A percentile compares a stretch with the other conserved stretches of the same genome.
Evolutionary conservation across 2,113 vertebrate genomes (phyloP).

Genomic region (Oxyruncus cristatus): DNA sequence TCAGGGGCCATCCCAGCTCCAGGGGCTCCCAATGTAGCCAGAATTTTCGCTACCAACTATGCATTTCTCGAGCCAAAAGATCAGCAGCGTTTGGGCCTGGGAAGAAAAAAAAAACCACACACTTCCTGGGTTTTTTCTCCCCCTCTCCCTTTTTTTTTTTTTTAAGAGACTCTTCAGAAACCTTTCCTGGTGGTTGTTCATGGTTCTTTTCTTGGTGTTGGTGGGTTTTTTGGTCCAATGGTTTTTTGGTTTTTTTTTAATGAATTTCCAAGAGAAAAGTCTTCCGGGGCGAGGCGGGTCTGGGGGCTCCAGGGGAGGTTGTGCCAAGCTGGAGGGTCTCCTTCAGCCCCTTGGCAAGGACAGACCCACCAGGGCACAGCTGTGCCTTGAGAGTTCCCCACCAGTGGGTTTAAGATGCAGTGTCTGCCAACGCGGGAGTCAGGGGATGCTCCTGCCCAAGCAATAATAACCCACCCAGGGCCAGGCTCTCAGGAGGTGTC

Average conservation of each 20-base stretch:
- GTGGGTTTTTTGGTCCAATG: background rate
- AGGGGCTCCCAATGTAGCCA: background rate
- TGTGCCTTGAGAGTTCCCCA: background rate
- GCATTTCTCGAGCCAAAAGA: conserved; percentile 32
- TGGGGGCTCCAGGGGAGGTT: background rate
- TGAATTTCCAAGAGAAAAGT: conserved; percentile 13
- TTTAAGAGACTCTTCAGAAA: background rate
- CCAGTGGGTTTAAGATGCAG: accelerated
- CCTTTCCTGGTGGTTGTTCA: background rate
- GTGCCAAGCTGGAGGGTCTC: background rate
- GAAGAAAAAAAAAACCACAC: background rate
- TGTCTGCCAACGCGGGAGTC: background rate
- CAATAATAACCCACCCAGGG: conserved; percentile 33
- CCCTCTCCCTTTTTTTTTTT: background rate
- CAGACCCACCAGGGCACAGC: accelerated
- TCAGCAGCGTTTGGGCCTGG: background rate
- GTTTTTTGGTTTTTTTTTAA: background rate
- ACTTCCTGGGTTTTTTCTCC: background rate
- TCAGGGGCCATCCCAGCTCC: background rate
- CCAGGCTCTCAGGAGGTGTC: background rate
- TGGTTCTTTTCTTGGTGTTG: background rate
- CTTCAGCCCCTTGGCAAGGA: background rate
- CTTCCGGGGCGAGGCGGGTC: background rate
- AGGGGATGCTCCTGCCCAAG: background rate
- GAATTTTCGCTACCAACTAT: conserved; percentile 20